Evolutionary conservation across 2,797 vertebrate genomes (phyloP), one percentile per base, ranked within the genome.

Genomic region (Leptodactylus fallax): DNA sequence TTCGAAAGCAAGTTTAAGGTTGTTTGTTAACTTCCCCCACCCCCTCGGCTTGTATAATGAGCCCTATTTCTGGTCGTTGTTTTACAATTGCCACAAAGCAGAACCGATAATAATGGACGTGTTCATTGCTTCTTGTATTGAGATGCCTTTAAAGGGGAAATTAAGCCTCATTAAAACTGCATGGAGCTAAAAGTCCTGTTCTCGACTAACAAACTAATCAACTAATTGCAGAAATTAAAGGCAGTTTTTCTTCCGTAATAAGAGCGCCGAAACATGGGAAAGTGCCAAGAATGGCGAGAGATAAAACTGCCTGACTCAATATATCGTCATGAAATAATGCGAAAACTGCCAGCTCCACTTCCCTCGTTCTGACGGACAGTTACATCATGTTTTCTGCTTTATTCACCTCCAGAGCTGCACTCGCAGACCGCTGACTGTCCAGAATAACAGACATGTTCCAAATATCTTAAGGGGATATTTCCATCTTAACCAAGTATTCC

Each of bases 151-250:
- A 19, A 80, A 81, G 58, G 79, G 79, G 60, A 79, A 58, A 79
- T 58, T 79, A 79, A 36, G 56, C 36, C 77, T 79, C 25, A 79
- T 79, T 79, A 58, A 79, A 60, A 36, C 77, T 79, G 77, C 55
- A 60, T 19, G 55, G 27, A 79, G 55, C 53, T 58, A 19, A 47
- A 27, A 36, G 23, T 79, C 53, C 77, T 79, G 77, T 17, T 36
- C 77, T 58, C 36, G 16, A 79, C 55, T 79, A 58, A 79, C 77
- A 79, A 79, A 79, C 27, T 58, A 79, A 79, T 79, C 77, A 58
- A 58, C 77, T 79, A 79, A 79, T 79, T 79, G 56, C 56, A 58
- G 23, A 79, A 79, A 79, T 79, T 27, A 79, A 58, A 78, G 14
- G 25, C 25, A 36, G 53, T 79, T 79, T 53, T 83, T 58, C 69